phyloP scores from a whole-genome alignment of 2,797 vertebrate genomes.

The Oceanodroma leucorhoa region DNA sequence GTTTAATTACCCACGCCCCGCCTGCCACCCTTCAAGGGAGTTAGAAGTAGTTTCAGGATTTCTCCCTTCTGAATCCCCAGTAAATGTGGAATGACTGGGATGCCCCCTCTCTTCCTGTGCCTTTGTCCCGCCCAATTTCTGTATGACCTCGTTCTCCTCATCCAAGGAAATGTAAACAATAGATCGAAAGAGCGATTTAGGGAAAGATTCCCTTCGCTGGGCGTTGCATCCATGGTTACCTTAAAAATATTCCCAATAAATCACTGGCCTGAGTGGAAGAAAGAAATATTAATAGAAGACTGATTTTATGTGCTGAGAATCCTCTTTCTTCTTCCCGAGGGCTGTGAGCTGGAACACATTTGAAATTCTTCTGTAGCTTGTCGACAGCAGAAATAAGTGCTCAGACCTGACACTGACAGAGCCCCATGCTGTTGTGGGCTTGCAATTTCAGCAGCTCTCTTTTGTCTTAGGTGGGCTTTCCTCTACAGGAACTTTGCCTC shows the following conservation, averaged over 20 bases:
- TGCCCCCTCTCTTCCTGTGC: not conserved
- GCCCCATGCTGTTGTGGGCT: not conserved
- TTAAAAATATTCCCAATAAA: not conserved
- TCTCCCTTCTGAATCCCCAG: not conserved
- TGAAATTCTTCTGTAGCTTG: not conserved
- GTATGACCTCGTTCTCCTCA: not conserved
- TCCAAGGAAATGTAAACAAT: not conserved
- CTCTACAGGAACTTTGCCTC: not conserved
- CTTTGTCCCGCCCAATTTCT: not conserved
- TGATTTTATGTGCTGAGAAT: not conserved
- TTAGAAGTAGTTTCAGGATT: not conserved
- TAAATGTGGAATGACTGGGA: not conserved
- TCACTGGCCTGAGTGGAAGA: not conserved
- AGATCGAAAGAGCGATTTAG: not conserved
- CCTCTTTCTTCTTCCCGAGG: not conserved
- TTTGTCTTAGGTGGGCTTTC: not conserved
- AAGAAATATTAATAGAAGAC: not conserved
- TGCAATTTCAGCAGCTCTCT: not conserved
- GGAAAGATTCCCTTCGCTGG: not conserved
- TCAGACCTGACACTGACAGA: not conserved
- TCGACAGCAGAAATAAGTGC: not conserved
- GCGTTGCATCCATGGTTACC: not conserved
- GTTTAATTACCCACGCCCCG: fast-evolving
- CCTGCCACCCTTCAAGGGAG: not conserved
- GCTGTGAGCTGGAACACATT: not conserved